A percentile compares a stretch with the other conserved stretches of the same genome.
Evolutionary conservation across 92 coral and sea anemone genomes (phyloP).

Genomic region (Porites divaricata): DNA sequence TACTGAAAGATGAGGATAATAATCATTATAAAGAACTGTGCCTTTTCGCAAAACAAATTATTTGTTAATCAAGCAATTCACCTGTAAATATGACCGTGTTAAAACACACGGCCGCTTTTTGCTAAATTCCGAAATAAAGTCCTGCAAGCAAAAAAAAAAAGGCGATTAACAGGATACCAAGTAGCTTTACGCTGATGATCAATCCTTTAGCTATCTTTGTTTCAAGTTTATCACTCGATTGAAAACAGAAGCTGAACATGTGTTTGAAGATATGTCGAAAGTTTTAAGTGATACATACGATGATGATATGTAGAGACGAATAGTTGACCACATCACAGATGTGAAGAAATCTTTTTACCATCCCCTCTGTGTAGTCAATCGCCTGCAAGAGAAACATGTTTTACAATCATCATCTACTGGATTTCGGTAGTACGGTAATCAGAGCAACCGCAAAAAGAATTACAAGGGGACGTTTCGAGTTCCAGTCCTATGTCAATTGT

Average conservation of each 20-base stretch:
- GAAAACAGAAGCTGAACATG: too few relatives aligned
- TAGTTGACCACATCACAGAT: conserved; percentile 86
- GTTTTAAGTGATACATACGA: conserved; percentile 64
- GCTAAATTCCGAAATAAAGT: conserved; percentile 92
- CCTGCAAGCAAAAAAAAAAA: conserved; percentile 52
- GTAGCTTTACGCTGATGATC: too few relatives aligned
- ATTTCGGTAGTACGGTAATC: too few relatives aligned
- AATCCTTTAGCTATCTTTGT: too few relatives aligned
- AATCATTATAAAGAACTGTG: not conserved
- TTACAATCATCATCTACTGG: too few relatives aligned
- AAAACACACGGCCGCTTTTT: conserved; percentile 92
- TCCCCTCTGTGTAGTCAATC: conserved; percentile 76
- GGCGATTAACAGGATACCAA: not conserved
- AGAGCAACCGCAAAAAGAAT: too few relatives aligned
- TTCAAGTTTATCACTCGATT: too few relatives aligned
- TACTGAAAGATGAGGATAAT: not conserved
- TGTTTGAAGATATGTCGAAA: not conserved
- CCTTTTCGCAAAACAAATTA: not conserved
- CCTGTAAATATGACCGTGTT: conserved; percentile 94
- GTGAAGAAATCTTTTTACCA: conserved; percentile 80
- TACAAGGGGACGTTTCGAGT: too few relatives aligned
- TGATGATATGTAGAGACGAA: conserved; percentile 78
- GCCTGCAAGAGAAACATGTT: conserved; percentile 60
- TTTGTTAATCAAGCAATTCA: conserved; percentile 6
- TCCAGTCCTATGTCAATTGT: too few relatives aligned